phyloP scores from a whole-genome alignment of 2,888 invertebrate genomes.

The Epirrhoe tristata region DNA sequence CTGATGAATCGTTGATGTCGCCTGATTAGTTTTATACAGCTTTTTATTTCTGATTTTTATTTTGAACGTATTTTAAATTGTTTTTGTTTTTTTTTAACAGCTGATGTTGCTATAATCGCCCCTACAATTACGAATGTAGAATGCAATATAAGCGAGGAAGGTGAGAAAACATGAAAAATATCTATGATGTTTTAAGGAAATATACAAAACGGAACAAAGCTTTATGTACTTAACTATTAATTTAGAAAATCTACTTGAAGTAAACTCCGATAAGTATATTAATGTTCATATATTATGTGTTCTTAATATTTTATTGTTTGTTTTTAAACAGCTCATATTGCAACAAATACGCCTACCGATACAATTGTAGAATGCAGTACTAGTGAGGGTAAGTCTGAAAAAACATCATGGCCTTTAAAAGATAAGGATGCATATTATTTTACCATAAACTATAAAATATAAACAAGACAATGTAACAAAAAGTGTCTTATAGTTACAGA shows the following conservation, averaged over 20 bases:
- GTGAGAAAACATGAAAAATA: slow-evolving; percentile 15
- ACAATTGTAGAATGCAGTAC: slow-evolving; percentile 8
- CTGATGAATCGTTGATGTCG: neutral
- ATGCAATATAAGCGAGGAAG: slow-evolving; percentile 4
- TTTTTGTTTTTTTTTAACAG: slow-evolving; percentile 16
- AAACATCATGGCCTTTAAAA: neutral
- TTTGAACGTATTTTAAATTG: neutral
- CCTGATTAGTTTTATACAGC: too few relatives aligned
- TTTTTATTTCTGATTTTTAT: neutral
- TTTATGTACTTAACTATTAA: too few relatives aligned
- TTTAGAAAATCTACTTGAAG: too few relatives aligned
- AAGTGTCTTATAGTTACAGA: slow-evolving; percentile 22
- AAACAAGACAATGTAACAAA: neutral
- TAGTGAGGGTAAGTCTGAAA: slow-evolving; percentile 21
- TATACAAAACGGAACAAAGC: too few relatives aligned
- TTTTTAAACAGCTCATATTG: slow-evolving; percentile 13
- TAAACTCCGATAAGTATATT: too few relatives aligned
- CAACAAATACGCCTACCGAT: slow-evolving; percentile 4
- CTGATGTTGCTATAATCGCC: neutral
- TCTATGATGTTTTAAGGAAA: too few relatives aligned
- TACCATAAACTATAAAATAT: neutral
- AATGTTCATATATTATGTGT: neutral
- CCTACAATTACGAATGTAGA: slow-evolving; percentile 12
- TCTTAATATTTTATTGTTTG: neutral
- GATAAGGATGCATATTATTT: neutral